Evolutionary conservation across 2,888 invertebrate species (phyloP).

Genomic region (Strigamia maritima): DNA sequence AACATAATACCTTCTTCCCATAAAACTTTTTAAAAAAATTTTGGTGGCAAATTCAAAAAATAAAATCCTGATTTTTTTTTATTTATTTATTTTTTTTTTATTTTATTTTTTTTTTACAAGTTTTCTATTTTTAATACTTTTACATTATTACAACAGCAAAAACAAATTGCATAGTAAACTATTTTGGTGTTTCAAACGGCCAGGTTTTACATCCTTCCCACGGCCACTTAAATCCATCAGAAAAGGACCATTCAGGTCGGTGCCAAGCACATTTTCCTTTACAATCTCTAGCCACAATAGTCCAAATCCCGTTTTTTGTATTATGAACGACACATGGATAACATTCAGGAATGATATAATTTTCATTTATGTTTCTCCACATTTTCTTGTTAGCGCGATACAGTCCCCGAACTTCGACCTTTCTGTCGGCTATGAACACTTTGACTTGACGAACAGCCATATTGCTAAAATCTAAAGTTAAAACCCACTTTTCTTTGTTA

Average conservation of each 20-base stretch:
- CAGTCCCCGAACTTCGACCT: neutral
- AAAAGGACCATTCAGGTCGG: neutral
- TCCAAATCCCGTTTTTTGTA: neutral
- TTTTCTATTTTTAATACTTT: no score
- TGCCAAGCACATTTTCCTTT: neutral
- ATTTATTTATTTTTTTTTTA: no score
- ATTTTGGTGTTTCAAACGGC: no score
- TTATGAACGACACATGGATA: neutral
- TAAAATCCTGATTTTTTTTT: no score
- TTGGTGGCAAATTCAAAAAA: no score
- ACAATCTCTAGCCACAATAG: neutral
- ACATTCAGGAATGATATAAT: neutral
- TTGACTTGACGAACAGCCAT: neutral
- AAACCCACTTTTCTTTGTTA: neutral
- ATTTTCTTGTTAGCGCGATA: neutral
- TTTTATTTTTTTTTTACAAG: no score
- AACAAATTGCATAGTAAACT: no score
- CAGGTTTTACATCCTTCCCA: neutral
- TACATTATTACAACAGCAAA: no score
- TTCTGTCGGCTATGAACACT: neutral
- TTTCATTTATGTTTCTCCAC: neutral
- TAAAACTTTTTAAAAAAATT: no score
- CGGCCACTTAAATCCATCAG: neutral
- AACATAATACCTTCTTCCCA: no score
- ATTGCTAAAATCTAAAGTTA: neutral